Percentiles rank a stretch among this genome's conserved stretches.
Conservation (phyloP, 2,888 invertebrate species). For the Phengaris alcon region DNA sequence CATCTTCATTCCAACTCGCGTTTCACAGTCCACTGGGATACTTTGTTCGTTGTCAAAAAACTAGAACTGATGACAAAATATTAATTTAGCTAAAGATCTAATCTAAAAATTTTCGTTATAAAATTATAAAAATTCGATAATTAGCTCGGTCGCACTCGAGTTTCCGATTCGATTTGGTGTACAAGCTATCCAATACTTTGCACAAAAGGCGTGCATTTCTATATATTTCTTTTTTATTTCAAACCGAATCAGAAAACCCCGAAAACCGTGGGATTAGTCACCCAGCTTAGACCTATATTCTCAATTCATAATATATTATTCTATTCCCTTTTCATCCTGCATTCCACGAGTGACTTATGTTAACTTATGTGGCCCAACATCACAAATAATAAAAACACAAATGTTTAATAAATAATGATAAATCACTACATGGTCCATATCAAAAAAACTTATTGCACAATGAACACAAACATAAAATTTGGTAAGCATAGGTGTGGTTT, state of each 20-base stretch:
- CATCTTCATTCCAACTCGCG: conserved; percentile 44
- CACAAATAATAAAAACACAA: conserved; percentile 51
- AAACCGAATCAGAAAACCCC: neutral
- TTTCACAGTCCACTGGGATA: conserved; percentile 46
- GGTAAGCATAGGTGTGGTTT: neutral
- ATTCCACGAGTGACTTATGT: conserved; percentile 66
- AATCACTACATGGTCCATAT: conserved; percentile 1
- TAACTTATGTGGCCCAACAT: conserved; percentile 71
- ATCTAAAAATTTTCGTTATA: conserved; percentile 26
- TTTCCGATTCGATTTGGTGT: neutral
- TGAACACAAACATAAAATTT: neutral
- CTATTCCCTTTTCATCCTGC: conserved; percentile 37
- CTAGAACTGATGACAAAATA: conserved; percentile 46
- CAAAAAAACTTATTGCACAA: neutral
- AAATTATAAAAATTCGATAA: conserved; percentile 28
- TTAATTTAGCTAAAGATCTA: conserved; percentile 23
- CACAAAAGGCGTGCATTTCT: no score
- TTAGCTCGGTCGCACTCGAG: neutral
- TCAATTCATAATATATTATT: conserved; percentile 24
- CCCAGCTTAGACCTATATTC: conserved; percentile 4
- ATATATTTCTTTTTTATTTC: neutral
- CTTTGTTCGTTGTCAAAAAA: conserved; percentile 63
- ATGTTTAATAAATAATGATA: neutral
- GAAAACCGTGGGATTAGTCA: neutral
- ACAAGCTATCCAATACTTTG: no score